Evolutionary conservation across 2,888 invertebrate species (phyloP), one percentile per base, ranked within the genome.

Genomic region (Heliconius sara): DNA sequence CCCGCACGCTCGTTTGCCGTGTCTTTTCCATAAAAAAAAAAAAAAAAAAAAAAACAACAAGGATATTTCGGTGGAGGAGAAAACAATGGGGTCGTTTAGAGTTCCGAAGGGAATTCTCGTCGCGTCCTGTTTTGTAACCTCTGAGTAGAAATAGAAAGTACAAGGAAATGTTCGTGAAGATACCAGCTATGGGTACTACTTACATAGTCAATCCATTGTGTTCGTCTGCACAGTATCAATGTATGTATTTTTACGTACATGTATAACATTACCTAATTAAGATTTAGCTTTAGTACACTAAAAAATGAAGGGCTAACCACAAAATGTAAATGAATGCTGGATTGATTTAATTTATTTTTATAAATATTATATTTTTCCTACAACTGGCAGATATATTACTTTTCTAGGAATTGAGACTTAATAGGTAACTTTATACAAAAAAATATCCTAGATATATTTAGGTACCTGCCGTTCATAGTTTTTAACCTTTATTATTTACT

Each of bases 41-140:
- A n/a, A n/a, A n/a, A n/a, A n/a, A n/a, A n/a, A n/a, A n/a, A n/a
- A n/a, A n/a, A n/a, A n/a, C n/a, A 89, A 90, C 91, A 92, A 93
- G 92, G 90, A 92, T 93, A 92, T 92, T 93, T 91, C 89, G 89
- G 91, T 88, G 88, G 86, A 89, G 89, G 88, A 92, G 93, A 93
- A 94, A 93, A 91, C 89, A 91, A 91, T 90, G 91, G 91, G 92
- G 91, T 90, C 91, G 91, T 91, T 91, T 86, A 88, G 87, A 87
- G 88, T 89, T 89, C 94, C 93, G 89, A 86, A 88, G 93, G 93
- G 93, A 93, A 91, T 93, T 88, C 90, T 89, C 89, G 86, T 88
- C 86, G 88, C 87, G 86, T 86, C 85, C 87, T 88, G 88, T 89
- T 90, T 91, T 88, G 88, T 88, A 85, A 83, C 80, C 83, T 81